These are phyloP conservation scores for Trichopoda pennipes DNA, from an alignment of 2,888 invertebrate species.

Conservation along the genomic window DNA sequence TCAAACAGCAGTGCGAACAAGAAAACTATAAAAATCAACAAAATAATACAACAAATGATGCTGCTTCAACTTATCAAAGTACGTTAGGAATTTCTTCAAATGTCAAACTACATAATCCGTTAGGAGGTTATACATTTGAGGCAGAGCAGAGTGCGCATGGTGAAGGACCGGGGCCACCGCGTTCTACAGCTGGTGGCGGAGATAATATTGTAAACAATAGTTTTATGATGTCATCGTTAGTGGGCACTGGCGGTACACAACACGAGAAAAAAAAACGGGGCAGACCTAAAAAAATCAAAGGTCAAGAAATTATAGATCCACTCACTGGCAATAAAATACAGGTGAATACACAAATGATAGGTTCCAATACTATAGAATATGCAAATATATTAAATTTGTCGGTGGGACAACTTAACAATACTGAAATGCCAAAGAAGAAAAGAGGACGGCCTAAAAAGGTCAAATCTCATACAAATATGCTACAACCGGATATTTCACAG, in stretches of 20 bases:
- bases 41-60: slow-evolving; percentile 13
- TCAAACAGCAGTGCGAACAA: slow-evolving; percentile 85
- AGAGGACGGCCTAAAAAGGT: slow-evolving; percentile 94
- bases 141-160: slow-evolving; percentile 32
- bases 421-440: slow-evolving; percentile 90
- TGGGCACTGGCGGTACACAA: slow-evolving; percentile 70
- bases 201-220: slow-evolving; percentile 25
- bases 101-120: slow-evolving; percentile 36
- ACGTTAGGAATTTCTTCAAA: slow-evolving; percentile 20
- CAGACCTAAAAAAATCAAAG: slow-evolving; percentile 88
- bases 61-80: slow-evolving; percentile 26
- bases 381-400: slow-evolving; percentile 77
- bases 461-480: slow-evolving; percentile 81
- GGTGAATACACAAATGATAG: slow-evolving; percentile 56
- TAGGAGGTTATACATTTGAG: slow-evolving; percentile 43
- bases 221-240: slow-evolving; percentile 55
- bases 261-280: slow-evolving; percentile 94
- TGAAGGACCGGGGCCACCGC: slow-evolving; percentile 46
- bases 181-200: slow-evolving; percentile 8
- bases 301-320: slow-evolving; percentile 82
- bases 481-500: slow-evolving; percentile 81
- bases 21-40: slow-evolving; percentile 75
- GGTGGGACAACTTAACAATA: slow-evolving; percentile 74
- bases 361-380: slow-evolving; percentile 81
- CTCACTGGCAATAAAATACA: slow-evolving; percentile 81